phyloP scores from a whole-genome alignment of 2,113 vertebrate genomes.

The Drymodes brunneopygia region DNA sequence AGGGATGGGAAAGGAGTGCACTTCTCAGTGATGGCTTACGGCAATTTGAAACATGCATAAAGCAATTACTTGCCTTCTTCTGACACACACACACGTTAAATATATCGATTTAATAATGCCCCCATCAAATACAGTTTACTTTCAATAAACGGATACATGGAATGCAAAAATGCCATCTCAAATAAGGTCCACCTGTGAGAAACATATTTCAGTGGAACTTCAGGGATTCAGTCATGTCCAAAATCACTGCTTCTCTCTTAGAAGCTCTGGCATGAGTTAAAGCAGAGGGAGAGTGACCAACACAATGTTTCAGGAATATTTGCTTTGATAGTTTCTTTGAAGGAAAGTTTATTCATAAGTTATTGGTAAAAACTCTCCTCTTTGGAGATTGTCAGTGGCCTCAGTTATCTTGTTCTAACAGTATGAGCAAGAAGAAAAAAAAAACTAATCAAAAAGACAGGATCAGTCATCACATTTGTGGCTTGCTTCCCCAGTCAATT shows the following conservation, averaged over 20 bases:
- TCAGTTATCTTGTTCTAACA: background rate
- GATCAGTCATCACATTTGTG: background rate
- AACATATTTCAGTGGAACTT: background rate
- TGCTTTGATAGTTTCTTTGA: background rate
- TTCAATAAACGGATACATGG: background rate
- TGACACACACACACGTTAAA: background rate
- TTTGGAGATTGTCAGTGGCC: background rate
- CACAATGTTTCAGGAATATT: background rate
- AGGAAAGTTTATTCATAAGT: background rate
- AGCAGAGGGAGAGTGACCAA: background rate
- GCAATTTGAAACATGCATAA: background rate
- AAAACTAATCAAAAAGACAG: background rate
- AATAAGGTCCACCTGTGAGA: background rate
- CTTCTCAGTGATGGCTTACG: background rate
- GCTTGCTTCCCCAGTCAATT: background rate
- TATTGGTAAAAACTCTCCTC: background rate
- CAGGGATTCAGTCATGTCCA: background rate
- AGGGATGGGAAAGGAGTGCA: background rate
- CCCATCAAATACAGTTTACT: background rate
- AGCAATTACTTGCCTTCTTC: background rate
- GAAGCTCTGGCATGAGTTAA: background rate
- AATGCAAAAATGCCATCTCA: background rate
- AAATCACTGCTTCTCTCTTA: background rate
- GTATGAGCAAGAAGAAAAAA: background rate
- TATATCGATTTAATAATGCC: background rate